Evolutionary conservation across 2,888 invertebrate genomes (phyloP).

Genomic region (Bombylius major): DNA sequence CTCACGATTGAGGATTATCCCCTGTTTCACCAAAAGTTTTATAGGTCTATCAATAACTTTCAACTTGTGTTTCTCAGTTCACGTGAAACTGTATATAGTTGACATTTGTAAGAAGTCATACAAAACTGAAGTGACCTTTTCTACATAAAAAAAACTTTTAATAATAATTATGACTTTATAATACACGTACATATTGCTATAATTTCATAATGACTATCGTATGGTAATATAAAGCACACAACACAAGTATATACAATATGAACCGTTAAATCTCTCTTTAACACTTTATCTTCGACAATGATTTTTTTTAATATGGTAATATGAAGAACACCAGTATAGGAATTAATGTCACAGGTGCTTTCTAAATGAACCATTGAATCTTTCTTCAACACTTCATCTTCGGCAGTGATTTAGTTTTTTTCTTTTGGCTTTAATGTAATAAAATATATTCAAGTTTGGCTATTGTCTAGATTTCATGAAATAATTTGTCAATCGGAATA

Average conservation of each 20-base stretch:
- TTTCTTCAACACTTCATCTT: slow-evolving; percentile 12
- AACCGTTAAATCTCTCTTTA: slow-evolving; percentile 1
- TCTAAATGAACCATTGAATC: slow-evolving; percentile 13
- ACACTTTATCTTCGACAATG: slow-evolving; percentile 9
- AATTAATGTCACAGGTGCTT: slow-evolving; percentile 10
- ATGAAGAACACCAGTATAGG: background rate
- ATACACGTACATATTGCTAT: no score
- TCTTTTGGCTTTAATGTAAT: background rate
- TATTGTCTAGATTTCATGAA: background rate
- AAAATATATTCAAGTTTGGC: background rate
- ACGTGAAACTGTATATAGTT: no score
- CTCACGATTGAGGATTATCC: no score
- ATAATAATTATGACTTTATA: no score
- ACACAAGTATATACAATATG: no score
- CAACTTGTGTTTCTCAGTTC: no score
- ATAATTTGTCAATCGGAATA: slow-evolving; percentile 9
- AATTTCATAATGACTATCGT: no score
- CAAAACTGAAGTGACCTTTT: no score
- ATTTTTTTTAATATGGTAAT: background rate
- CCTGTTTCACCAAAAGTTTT: no score
- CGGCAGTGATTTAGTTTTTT: slow-evolving; percentile 5
- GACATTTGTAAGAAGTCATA: no score
- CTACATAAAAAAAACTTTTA: no score
- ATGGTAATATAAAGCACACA: background rate
- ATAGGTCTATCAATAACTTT: no score